A percentile compares a stretch with the other conserved stretches of the same genome.
These are phyloP conservation scores for Hoplostethus atlanticus DNA, from an alignment of 2,797 vertebrate species.

Conservation along the genomic window DNA sequence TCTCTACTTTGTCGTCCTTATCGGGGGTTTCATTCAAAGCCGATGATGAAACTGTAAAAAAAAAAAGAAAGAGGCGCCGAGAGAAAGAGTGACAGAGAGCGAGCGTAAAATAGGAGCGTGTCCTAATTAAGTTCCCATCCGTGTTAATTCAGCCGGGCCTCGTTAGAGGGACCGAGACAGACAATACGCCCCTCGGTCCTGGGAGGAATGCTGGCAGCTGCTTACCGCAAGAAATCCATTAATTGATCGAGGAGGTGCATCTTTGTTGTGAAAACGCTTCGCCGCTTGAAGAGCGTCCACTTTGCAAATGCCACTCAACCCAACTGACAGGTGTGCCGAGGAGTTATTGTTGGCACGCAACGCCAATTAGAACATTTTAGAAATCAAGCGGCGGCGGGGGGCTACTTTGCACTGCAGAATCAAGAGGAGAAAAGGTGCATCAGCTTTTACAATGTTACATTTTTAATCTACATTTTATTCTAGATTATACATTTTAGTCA, in stretches of 20 bases:
- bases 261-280: slow-evolving; percentile 50
- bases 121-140: slow-evolving; percentile 63
- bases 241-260: slow-evolving; percentile 53
- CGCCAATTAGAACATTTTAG: slow-evolving; percentile 28
- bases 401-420: no score
- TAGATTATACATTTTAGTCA: no score
- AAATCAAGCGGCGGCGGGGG: neutral
- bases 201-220: slow-evolving; percentile 57
- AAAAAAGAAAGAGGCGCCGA: no score
- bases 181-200: slow-evolving; percentile 46
- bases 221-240: slow-evolving; percentile 46
- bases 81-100: neutral
- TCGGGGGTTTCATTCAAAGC: neutral
- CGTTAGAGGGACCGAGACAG: slow-evolving; percentile 38
- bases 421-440: no score
- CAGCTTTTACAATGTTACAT: no score
- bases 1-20: neutral
- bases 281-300: slow-evolving; percentile 25
- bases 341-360: slow-evolving; percentile 24
- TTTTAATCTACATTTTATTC: no score
- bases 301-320: slow-evolving; percentile 9
- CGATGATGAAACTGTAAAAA: slow-evolving; percentile 3
- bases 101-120: slow-evolving; percentile 15
- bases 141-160: slow-evolving; percentile 60
- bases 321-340: slow-evolving; percentile 27